These are phyloP conservation scores for Athalia rosae DNA, from an alignment of 2,888 invertebrate species.

Conservation along the genomic window DNA sequence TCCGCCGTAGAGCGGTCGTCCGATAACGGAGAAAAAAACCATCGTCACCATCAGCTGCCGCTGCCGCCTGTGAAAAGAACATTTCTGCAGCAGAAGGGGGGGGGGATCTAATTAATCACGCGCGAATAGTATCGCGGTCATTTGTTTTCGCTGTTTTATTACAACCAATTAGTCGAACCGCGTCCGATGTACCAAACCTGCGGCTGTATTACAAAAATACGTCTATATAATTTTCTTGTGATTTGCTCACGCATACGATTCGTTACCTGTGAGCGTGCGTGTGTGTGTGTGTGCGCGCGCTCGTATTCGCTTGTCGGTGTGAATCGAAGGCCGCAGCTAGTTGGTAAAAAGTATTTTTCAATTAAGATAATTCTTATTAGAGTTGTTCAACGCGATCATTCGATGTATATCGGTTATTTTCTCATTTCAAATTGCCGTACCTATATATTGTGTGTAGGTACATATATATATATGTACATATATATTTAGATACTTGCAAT, in stretches of 20 bases:
- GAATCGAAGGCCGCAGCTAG: background rate
- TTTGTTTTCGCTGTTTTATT: constrained; percentile 63
- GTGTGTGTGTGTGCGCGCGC: background rate
- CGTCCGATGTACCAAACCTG: constrained; percentile 17
- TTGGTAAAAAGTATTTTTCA: constrained; percentile 32
- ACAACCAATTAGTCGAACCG: constrained; percentile 60
- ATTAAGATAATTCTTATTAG: background rate
- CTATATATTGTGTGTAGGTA: background rate
- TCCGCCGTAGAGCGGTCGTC: too few relatives aligned
- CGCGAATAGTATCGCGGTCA: constrained; percentile 55
- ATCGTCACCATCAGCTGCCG: background rate
- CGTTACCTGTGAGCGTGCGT: background rate
- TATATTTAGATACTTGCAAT: background rate
- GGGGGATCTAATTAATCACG: constrained; percentile 63
- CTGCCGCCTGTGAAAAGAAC: background rate
- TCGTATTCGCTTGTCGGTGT: background rate
- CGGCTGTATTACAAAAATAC: background rate
- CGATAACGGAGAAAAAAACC: background rate
- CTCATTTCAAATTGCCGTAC: background rate
- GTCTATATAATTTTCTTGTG: background rate
- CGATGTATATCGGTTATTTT: background rate
- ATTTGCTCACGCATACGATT: background rate
- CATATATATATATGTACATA: too few relatives aligned
- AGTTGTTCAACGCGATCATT: constrained; percentile 6
- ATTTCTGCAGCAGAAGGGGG: constrained; percentile 27